Evolutionary conservation across 1,140 invertebrate species (phyloP).

Genomic region (Aricia agestis): DNA sequence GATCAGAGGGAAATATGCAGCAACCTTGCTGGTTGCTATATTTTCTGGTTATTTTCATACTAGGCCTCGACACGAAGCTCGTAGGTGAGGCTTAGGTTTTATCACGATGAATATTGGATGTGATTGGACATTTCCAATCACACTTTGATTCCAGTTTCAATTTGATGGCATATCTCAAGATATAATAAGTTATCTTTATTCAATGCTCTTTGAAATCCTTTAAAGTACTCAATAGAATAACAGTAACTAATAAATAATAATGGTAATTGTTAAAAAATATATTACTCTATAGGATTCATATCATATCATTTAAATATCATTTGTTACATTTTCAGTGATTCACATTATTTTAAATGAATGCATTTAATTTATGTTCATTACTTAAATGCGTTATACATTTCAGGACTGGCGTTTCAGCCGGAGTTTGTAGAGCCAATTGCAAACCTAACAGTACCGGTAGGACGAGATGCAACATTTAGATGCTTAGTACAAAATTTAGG

Average conservation of each 20-base stretch:
- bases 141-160: no score
- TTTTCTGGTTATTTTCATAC: constrained; percentile 55
- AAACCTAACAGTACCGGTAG: constrained; percentile 90
- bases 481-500: constrained; percentile 92
- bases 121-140: neutral
- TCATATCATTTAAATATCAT: no score
- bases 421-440: constrained; percentile 88
- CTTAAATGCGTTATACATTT: constrained; percentile 27
- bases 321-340: no score
- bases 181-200: no score
- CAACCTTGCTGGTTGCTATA: constrained; percentile 58
- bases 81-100: constrained; percentile 40
- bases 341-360: no score
- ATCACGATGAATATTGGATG: neutral
- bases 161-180: no score
- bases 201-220: no score
- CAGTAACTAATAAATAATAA: no score
- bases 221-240: no score
- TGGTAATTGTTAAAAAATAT: no score
- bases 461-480: constrained; percentile 90
- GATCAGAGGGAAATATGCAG: constrained; percentile 51
- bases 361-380: constrained; percentile 12
- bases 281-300: no score
- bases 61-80: constrained; percentile 61
- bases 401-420: constrained; percentile 86